Base-by-base conservation (phyloP, 2,888 invertebrate genomes). In the Coelopa pilipes region DNA sequence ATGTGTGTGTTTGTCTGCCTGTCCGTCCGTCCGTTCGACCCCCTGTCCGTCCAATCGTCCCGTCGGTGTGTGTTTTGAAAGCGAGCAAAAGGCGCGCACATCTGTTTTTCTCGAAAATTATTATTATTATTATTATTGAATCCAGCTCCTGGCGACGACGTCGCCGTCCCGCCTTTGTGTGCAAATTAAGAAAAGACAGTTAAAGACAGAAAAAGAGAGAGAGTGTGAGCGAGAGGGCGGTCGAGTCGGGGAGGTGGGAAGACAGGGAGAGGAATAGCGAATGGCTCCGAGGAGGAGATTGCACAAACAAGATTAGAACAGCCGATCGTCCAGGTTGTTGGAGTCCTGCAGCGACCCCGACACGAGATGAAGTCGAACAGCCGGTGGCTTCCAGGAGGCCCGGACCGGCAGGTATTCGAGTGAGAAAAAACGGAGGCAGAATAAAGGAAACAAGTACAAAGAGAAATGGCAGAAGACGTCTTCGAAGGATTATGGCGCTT, bases 61-160 rank as follows among this genome's bases (percentile, higher is more conserved):
- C 4, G 34, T 34, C 4, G 2, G 34, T 34, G 34, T 34, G 34
- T 34, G 34, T 34, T 34, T 34, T 34, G 34, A 34, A 34, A 34
- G 34, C 57, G 21, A 66, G 49, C 15, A 53, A 70, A 70, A 70
- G 76, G 74, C 69, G 80, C 81, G 34, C 70, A 81, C 82, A 82
- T 77, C 82, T 82, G 82, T 80, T 81, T 49, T 49, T 49, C 79
- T 80, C 79, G 9, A 68, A 79, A 80, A 81, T 81, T 78, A 81
- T 81, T 81, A 81, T 81, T 81, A 82, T 81, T 82, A 34, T 34
- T 34, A 34, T 34, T 34, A 34, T 34, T 34, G 34, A 34, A 34
- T 34, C 34, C 34, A 4, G 34, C 34, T 34, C 34, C 34, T 34
- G 34, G 34, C 34, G 34, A 34, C 34, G 34, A 34, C 57, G 19